These are phyloP conservation scores for Philopotamus ludificatus DNA, from an alignment of 1,140 invertebrate genomes.

Conservation along the genomic window DNA sequence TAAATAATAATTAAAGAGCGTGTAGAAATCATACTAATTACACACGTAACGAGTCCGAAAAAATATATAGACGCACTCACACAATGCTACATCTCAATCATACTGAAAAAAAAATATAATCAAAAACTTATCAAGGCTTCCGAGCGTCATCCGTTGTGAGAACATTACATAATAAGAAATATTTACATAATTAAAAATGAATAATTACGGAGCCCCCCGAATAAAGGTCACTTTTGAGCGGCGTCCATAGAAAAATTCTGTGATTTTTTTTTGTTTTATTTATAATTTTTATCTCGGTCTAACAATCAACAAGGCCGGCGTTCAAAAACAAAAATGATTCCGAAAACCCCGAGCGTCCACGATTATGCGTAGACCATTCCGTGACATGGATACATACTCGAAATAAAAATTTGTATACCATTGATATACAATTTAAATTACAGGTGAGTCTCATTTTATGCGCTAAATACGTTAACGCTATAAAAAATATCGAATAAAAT, in stretches of 20 bases:
- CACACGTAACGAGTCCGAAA: too few relatives aligned
- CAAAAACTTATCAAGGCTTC: background rate
- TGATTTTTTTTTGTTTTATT: too few relatives aligned
- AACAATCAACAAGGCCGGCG: slow-evolving; percentile 1
- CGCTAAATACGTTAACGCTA: too few relatives aligned
- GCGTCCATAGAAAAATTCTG: background rate
- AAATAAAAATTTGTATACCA: too few relatives aligned
- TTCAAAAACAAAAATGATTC: slow-evolving; percentile 6
- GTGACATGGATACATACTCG: too few relatives aligned
- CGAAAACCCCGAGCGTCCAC: background rate
- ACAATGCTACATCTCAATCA: background rate
- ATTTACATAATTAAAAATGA: slow-evolving; percentile 24
- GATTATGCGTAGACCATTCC: too few relatives aligned
- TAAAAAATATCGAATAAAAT: too few relatives aligned
- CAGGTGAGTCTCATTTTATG: too few relatives aligned
- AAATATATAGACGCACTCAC: too few relatives aligned
- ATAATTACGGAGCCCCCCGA: background rate
- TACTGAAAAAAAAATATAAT: background rate
- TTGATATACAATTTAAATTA: too few relatives aligned
- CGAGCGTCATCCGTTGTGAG: background rate
- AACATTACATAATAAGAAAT: background rate
- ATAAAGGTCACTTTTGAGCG: slow-evolving; percentile 14
- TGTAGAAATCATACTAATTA: too few relatives aligned
- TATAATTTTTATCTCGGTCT: slow-evolving; percentile 11
- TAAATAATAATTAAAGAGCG: background rate